These are phyloP conservation scores for Sycobia sp. DNA, from an alignment of 1,140 invertebrate species.

Conservation along the genomic window DNA sequence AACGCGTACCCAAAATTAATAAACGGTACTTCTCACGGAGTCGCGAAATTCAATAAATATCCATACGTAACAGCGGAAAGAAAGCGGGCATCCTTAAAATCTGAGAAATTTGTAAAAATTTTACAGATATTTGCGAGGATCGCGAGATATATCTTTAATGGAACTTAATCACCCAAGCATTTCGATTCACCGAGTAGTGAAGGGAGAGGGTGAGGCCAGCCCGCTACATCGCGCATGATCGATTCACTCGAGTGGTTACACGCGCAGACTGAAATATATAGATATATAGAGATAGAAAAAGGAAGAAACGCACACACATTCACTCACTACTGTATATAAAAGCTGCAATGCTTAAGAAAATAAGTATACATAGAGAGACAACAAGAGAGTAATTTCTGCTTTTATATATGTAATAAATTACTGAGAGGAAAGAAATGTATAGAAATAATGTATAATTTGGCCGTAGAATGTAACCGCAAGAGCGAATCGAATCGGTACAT, in stretches of 20 bases:
- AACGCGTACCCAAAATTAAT: no score
- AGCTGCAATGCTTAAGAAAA: conserved; percentile 55
- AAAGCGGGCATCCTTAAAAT: no score
- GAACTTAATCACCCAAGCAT: conserved; percentile 59
- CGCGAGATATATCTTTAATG: not conserved
- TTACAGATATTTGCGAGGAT: no score
- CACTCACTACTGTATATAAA: conserved; percentile 53
- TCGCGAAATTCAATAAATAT: no score
- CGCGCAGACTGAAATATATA: not conserved
- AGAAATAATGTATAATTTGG: not conserved
- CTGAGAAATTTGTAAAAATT: no score
- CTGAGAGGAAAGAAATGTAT: no score
- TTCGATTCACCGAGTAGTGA: conserved; percentile 53
- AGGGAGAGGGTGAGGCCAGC: no score
- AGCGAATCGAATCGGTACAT: conserved; percentile 56
- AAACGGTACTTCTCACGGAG: no score
- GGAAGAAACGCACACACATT: conserved; percentile 56
- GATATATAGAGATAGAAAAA: conserved; percentile 1
- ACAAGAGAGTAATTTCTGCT: conserved; percentile 12
- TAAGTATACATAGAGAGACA: conserved; percentile 31
- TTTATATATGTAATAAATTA: not conserved
- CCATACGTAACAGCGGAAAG: no score
- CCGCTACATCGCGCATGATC: conserved; percentile 45
- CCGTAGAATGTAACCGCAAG: conserved; percentile 45
- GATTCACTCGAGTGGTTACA: conserved; percentile 54